phyloP scores from a whole-genome alignment of 2,113 vertebrate species.

The Atlantisia rogersi region DNA sequence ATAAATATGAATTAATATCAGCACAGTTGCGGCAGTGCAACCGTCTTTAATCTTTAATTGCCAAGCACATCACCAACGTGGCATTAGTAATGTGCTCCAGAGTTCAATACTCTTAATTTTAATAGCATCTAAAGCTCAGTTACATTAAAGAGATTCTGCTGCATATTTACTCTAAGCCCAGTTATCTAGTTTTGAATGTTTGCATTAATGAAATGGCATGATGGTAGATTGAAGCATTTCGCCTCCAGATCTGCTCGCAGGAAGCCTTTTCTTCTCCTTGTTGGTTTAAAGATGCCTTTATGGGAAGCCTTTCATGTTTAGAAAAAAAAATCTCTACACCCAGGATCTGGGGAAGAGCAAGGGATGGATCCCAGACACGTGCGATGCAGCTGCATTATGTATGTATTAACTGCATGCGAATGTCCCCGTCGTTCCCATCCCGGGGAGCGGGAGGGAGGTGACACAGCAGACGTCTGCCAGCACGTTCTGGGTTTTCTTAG shows the following conservation, averaged over 20 bases:
- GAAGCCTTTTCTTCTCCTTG: background rate
- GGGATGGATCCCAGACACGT: background rate
- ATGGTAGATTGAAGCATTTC: background rate
- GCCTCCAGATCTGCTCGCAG: background rate
- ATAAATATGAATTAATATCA: background rate
- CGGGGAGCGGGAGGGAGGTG: background rate
- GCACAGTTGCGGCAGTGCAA: too few relatives aligned
- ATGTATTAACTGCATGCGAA: background rate
- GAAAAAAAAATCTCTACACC: background rate
- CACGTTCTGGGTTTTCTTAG: background rate
- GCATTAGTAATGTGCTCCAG: background rate
- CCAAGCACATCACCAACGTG: background rate
- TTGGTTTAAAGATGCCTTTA: background rate
- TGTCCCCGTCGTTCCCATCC: background rate
- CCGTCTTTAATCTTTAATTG: background rate
- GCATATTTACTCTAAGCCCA: background rate
- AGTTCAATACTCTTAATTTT: background rate
- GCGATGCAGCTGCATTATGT: background rate
- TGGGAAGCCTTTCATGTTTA: slow-evolving; percentile 30
- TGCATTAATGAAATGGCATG: background rate
- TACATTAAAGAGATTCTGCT: background rate
- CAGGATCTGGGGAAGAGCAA: background rate
- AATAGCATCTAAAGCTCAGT: background rate
- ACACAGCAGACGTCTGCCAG: accelerated
- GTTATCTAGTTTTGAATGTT: background rate